These are phyloP conservation scores for Paramormyrops hopkinsi DNA, from an alignment of 2,797 vertebrate genomes.

Conservation along the genomic window DNA sequence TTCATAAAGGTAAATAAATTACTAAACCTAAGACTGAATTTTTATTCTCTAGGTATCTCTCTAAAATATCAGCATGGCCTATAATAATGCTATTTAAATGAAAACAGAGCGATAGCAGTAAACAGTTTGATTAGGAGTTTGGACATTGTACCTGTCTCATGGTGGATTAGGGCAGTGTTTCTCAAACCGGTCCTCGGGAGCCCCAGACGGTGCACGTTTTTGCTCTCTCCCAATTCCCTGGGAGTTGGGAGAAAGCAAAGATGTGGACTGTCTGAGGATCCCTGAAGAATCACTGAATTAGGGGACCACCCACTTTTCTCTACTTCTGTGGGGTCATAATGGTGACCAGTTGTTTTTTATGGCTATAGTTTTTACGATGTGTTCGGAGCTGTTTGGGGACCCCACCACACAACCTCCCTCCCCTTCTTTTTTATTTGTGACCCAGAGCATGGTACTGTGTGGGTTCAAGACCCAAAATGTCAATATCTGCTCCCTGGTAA, in stretches of 20 bases:
- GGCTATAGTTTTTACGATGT: constrained; percentile 66
- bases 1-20: neutral
- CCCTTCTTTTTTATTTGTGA: constrained; percentile 49
- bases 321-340: constrained; percentile 65
- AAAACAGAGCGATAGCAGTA: neutral
- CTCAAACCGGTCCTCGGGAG: neutral
- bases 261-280: neutral
- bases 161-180: neutral
- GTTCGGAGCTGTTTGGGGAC: constrained; percentile 65
- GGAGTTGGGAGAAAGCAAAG: neutral
- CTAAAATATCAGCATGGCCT: neutral
- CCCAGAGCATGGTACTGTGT: constrained; percentile 42
- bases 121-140: neutral
- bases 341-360: constrained; percentile 71
- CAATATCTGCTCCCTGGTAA: constrained; percentile 1
- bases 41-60: neutral
- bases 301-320: constrained; percentile 67
- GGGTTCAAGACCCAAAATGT: constrained; percentile 18
- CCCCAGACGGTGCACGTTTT: neutral
- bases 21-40: neutral
- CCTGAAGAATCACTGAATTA: neutral
- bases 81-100: neutral
- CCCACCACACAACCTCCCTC: constrained; percentile 60
- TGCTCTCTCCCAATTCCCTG: neutral
- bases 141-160: neutral